These are phyloP conservation scores for Caenorhabditis sp. DNA, from an alignment of 2,888 invertebrate species.

Conservation along the genomic window DNA sequence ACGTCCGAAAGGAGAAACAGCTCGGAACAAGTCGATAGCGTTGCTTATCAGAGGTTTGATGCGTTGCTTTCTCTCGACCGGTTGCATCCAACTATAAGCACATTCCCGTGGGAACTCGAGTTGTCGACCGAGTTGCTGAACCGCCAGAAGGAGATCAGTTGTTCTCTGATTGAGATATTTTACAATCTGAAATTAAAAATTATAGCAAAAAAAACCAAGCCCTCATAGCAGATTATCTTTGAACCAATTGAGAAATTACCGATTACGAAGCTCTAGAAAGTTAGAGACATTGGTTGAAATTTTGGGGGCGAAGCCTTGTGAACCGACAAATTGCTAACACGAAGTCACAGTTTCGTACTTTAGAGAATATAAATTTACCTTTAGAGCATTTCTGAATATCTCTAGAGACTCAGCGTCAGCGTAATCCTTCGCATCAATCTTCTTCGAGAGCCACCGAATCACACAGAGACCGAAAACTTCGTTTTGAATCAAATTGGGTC, in stretches of 20 bases:
- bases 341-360: too few species aligned
- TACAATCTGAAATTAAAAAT: constrained; percentile 42
- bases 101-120: constrained; percentile 35
- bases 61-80: constrained; percentile 20
- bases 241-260: too few species aligned
- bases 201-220: too few species aligned
- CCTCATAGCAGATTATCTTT: too few species aligned
- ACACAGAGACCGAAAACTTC: constrained; percentile 45
- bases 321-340: too few species aligned
- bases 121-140: constrained; percentile 44
- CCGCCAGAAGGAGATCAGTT: constrained; percentile 31
- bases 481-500: constrained; percentile 52
- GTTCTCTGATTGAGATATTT: constrained; percentile 33
- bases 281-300: too few species aligned
- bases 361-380: too few species aligned
- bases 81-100: constrained; percentile 47
- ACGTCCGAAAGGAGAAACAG: constrained; percentile 64
- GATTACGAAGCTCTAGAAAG: too few species aligned
- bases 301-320: too few species aligned
- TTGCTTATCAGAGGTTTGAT: constrained; percentile 6
- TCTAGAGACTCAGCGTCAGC: constrained; percentile 20
- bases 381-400: constrained; percentile 38
- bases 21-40: constrained; percentile 46
- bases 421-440: constrained; percentile 30
- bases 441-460: constrained; percentile 44